These are phyloP conservation scores for Platycheirus albimanus DNA, from an alignment of 2,888 invertebrate genomes.

Conservation along the genomic window DNA sequence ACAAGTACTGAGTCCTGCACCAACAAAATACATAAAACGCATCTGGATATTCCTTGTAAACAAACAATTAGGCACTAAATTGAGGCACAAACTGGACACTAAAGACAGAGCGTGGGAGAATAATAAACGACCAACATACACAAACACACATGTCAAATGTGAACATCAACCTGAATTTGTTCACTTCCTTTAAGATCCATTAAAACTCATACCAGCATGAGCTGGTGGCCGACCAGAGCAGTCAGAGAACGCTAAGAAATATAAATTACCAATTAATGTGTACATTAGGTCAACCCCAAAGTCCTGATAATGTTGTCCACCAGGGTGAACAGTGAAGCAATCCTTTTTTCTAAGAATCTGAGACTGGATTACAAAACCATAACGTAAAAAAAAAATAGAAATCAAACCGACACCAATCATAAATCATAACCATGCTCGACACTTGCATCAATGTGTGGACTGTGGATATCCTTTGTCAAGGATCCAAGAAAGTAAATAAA, in stretches of 20 bases:
- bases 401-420: slow-evolving; percentile 45
- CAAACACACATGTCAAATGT: too few species aligned
- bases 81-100: slow-evolving; percentile 7
- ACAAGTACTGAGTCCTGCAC: neutral
- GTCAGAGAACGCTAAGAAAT: slow-evolving; percentile 40
- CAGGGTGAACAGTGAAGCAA: slow-evolving; percentile 34
- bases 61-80: slow-evolving; percentile 35
- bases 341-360: slow-evolving; percentile 45
- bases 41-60: neutral
- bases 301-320: slow-evolving; percentile 31
- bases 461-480: slow-evolving; percentile 35
- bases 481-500: slow-evolving; percentile 45
- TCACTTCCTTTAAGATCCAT: neutral
- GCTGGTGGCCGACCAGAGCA: too few species aligned
- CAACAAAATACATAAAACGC: neutral
- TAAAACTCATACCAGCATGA: too few species aligned
- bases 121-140: neutral
- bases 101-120: slow-evolving; percentile 61
- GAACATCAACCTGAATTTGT: slow-evolving; percentile 18
- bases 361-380: slow-evolving; percentile 49
- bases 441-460: slow-evolving; percentile 63
- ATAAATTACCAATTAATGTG: slow-evolving; percentile 60
- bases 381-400: slow-evolving; percentile 37
- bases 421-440: slow-evolving; percentile 58
- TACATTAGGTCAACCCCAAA: slow-evolving; percentile 64